Evolutionary conservation across 2,113 vertebrate genomes (phyloP), one percentile per base, ranked within the genome.

Genomic region (Dendrocopos noguchii): DNA sequence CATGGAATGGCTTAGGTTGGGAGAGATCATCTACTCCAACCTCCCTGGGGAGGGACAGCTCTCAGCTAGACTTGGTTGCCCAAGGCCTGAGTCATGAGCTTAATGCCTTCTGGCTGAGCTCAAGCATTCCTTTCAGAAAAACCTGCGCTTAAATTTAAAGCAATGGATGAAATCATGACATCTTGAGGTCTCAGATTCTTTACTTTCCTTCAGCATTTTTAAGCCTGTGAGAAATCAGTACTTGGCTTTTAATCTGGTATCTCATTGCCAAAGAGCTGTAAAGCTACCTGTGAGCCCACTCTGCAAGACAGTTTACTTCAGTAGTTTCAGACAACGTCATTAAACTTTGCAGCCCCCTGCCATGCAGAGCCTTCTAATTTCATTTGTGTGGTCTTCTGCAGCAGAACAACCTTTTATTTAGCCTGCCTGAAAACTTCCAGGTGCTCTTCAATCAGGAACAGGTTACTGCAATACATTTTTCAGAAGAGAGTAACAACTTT

Each of bases 91-190:
- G 53, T 64, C 0, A 5, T 88, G 66, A 93, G 34, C 31, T 80
- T 86, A 92, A 84, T 59, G 80, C 39, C 71, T 88, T 90, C 61
- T 56, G 61, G 86, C 57, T 84, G 70, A 90, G 82, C 60, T 72
- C 57, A 77, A 93, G 90, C 34, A 71, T 15, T 61, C 2, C 20
- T 33, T 70, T 77, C 68, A 89, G 68, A 67, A 95, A 80, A 94
- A 77, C 2, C 1, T 28, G 36, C 20, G 47, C 39, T 78, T 83
- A 63, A 71, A 87, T 64, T 75, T 72, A 31, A 87, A 85, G 47
- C 50, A 84, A 86, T 55, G n/a, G 71, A 87, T 74, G 46, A 81
- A 92, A 56, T 50, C 14, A 66, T 55, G 56, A 71, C 39, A 92
- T 55, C 87, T 46, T 79, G 47, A 94, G 25, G 44, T 53, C 25